Evolutionary conservation across 2,113 vertebrate genomes (phyloP), one percentile per base, ranked within the genome.

Genomic region (Physeter macrocephalus): DNA sequence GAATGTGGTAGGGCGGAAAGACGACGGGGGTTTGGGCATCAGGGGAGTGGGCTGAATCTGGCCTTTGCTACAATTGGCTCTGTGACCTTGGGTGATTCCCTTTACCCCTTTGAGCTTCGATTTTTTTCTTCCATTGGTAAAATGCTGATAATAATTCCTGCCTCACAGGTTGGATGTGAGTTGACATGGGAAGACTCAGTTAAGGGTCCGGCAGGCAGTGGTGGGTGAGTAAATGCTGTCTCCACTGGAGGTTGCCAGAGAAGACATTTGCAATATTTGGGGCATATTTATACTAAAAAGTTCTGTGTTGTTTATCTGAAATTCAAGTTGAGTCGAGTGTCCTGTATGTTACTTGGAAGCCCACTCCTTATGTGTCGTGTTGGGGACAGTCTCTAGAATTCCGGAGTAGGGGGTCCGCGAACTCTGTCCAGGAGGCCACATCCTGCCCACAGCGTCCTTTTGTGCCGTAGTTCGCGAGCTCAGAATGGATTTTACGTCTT

Each of bases 281-380:
- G 36, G 9, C 49, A 54, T 36, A 59, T 67, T 84, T 52, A 81
- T 6, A n/a, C 12, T 31, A 34, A n/a, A 67, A 41, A 31, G 8
- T 29, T 62, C 21, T 62, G 69, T 13, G 13, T 15, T 90, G 52
- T 90, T 89, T 52, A 92, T 59, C 39, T n/a, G 27, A 92, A 77
- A 88, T 71, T 41, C 59, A 41, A 7, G 29, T 29, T 21, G 59
- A 77, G 8, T 17, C 8, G 18, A 15, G 3, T 12, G 2, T n/a
- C n/a, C 64, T 77, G 9, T 20, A 6, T 81, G 93, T 75, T 84
- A 25, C 20, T 27, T n/a, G 52, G 67, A 20, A 54, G 67, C 5
- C 11, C 8, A n/a, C 1, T 5, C n/a, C 21, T 80, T 15, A 49
- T 0, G 0, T 6, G 6, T 11, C 1, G 3, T 39, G 5, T 13